Evolutionary conservation across 2,113 vertebrate species (phyloP).

Genomic region (Cariama cristata): DNA sequence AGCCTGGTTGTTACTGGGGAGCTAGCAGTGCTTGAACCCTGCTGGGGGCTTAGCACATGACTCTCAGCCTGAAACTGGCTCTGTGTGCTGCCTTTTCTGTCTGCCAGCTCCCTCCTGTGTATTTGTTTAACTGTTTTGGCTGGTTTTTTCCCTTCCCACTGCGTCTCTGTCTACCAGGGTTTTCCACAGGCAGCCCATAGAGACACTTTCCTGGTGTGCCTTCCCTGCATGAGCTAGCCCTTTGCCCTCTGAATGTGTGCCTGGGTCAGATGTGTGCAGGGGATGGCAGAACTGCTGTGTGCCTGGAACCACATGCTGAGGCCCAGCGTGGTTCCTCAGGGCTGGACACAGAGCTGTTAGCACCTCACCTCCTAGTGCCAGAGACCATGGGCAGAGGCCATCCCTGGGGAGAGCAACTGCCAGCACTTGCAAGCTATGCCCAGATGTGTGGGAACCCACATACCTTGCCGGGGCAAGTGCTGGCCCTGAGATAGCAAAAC

Average conservation of each 20-base stretch:
- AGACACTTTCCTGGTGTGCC: not conserved
- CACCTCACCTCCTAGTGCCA: not conserved
- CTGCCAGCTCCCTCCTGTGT: slow-evolving; percentile 51
- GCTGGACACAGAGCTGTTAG: not conserved
- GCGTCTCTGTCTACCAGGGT: not conserved
- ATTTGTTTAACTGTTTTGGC: slow-evolving; percentile 56
- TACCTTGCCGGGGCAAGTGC: not conserved
- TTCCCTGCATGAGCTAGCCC: not conserved
- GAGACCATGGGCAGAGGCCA: not conserved
- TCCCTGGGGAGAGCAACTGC: not conserved
- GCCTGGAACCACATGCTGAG: not conserved
- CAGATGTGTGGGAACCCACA: not conserved
- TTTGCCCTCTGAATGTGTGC: not conserved
- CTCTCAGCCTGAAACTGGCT: slow-evolving; percentile 15
- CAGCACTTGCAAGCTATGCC: not conserved
- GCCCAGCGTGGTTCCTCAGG: not conserved
- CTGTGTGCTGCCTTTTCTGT: not conserved
- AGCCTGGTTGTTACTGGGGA: not conserved
- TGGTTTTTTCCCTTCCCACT: not conserved
- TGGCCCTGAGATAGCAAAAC: not conserved
- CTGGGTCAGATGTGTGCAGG: not conserved
- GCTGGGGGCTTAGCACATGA: slow-evolving; percentile 48
- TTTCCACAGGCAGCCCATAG: not conserved
- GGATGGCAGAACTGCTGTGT: not conserved
- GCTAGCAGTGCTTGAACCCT: not conserved